Conservation (phyloP, 2,797 vertebrate species). For the Scarus forsteni region DNA sequence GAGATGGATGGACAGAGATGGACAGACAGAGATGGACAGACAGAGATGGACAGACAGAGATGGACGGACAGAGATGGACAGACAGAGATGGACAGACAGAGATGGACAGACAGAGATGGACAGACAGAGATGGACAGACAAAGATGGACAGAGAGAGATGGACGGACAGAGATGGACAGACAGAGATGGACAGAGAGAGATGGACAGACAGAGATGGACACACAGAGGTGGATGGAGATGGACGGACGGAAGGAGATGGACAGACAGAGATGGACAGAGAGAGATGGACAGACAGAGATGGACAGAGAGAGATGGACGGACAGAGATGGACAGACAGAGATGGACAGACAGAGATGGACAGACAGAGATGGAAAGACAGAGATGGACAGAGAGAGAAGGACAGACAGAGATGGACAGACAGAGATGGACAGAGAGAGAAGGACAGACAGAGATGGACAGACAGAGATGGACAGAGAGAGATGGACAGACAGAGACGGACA, state of each 20-base stretch:
- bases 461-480: background rate
- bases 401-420: no score
- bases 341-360: background rate
- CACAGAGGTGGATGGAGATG: no score
- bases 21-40: no score
- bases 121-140: background rate
- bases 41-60: no score
- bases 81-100: background rate
- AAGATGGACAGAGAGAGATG: background rate
- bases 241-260: no score
- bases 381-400: no score
- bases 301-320: background rate
- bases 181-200: no score
- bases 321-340: background rate
- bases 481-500: background rate
- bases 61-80: no score
- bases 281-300: background rate
- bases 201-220: no score
- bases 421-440: no score
- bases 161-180: background rate
- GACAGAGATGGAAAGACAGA: no score
- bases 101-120: background rate
- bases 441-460: background rate
- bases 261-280: background rate
- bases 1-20: no score